phyloP scores from a whole-genome alignment of 2,113 vertebrate genomes.

The Pedetes capensis region DNA sequence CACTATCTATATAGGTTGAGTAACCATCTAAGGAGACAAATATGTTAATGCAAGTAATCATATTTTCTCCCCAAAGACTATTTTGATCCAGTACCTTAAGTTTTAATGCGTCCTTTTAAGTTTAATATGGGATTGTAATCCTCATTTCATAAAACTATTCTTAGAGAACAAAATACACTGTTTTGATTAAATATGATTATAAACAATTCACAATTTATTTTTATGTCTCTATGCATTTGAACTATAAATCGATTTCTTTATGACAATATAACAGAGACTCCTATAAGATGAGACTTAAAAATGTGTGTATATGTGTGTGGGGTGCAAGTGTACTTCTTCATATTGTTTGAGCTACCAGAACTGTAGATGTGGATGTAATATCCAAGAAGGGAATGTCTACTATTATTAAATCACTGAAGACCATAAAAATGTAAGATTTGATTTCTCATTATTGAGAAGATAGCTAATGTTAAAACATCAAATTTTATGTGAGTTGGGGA shows the following conservation, averaged over 20 bases:
- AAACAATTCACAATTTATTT: neutral
- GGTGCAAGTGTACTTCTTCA: too few relatives aligned
- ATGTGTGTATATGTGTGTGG: neutral
- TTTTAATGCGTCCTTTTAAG: neutral
- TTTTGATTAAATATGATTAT: neutral
- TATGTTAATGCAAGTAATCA: neutral
- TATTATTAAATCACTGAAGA: too few relatives aligned
- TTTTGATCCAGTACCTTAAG: neutral
- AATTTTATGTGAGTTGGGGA: neutral
- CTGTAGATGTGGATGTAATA: too few relatives aligned
- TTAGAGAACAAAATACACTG: neutral
- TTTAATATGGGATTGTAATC: neutral
- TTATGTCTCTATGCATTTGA: neutral
- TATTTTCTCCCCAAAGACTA: neutral
- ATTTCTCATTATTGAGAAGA: neutral
- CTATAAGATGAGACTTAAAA: neutral
- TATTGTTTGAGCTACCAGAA: too few relatives aligned
- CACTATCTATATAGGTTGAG: neutral
- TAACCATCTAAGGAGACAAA: neutral
- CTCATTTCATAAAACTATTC: neutral
- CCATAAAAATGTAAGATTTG: neutral
- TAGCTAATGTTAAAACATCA: neutral
- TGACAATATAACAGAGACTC: too few relatives aligned
- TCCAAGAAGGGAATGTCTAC: too few relatives aligned
- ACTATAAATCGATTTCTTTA: neutral